phyloP scores from a whole-genome alignment of 2,113 vertebrate genomes.

The Anser cygnoides region DNA sequence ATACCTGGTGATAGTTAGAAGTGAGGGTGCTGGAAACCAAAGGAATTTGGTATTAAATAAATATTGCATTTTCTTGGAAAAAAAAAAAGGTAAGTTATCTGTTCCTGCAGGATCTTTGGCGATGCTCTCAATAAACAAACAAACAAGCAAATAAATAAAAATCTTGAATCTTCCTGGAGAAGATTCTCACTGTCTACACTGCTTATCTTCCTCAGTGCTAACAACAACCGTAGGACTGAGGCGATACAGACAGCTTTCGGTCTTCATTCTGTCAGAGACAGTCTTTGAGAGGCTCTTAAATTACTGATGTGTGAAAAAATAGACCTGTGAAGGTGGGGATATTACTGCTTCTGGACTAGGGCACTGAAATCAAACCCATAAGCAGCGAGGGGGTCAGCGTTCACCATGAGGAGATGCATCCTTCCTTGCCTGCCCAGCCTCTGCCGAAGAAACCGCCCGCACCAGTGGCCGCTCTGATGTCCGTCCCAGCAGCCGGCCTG shows the following conservation, averaged over 20 bases:
- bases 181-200: not conserved
- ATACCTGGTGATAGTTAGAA: not conserved
- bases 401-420: not conserved
- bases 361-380: not conserved
- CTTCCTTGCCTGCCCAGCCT: not conserved
- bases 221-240: not conserved
- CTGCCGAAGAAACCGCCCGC: not conserved
- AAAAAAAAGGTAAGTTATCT: not conserved
- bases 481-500: not conserved
- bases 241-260: not conserved
- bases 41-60: not conserved
- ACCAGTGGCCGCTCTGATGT: accelerated
- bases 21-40: not conserved
- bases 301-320: not conserved
- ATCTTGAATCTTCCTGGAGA: not conserved
- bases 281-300: not conserved
- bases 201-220: not conserved
- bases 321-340: not conserved
- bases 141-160: not conserved
- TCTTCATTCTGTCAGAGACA: not conserved
- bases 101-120: not conserved
- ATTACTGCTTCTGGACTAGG: not conserved
- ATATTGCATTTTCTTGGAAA: not conserved
- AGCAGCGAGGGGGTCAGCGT: not conserved
- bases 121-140: not conserved